Conservation (phyloP, 2,888 invertebrate species). For the Amiota minor region DNA sequence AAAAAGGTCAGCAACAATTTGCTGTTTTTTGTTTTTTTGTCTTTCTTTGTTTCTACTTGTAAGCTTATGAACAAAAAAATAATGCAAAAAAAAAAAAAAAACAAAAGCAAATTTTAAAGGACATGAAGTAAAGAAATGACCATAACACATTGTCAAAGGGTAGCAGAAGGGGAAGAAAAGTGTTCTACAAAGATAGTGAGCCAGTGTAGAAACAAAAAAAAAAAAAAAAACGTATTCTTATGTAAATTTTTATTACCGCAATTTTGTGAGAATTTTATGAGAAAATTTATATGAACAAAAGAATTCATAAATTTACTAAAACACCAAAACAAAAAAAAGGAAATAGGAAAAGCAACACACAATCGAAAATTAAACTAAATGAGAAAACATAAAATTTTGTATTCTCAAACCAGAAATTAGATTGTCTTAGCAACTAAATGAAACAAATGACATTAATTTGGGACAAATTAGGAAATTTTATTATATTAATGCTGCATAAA, state of each 20-base stretch:
- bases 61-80: constrained; percentile 13
- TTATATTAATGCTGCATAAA: constrained; percentile 17
- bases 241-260: constrained; percentile 14
- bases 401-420: too few species aligned
- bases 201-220: not conserved
- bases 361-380: not conserved
- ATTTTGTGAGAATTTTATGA: constrained; percentile 20
- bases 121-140: not conserved
- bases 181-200: not conserved
- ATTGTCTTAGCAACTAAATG: too few species aligned
- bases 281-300: not conserved
- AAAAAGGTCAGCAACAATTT: constrained; percentile 10
- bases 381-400: too few species aligned
- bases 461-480: too few species aligned
- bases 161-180: too few species aligned
- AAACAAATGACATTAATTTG: too few species aligned
- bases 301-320: not conserved
- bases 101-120: not conserved
- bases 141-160: too few species aligned
- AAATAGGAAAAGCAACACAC: constrained; percentile 17
- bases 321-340: constrained; percentile 18
- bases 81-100: not conserved
- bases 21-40: not conserved
- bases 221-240: constrained; percentile 3
- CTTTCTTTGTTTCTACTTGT: not conserved